Evolutionary conservation across 2,113 vertebrate species (phyloP), one percentile per base, ranked within the genome.

Genomic region (Polyodon spathula): DNA sequence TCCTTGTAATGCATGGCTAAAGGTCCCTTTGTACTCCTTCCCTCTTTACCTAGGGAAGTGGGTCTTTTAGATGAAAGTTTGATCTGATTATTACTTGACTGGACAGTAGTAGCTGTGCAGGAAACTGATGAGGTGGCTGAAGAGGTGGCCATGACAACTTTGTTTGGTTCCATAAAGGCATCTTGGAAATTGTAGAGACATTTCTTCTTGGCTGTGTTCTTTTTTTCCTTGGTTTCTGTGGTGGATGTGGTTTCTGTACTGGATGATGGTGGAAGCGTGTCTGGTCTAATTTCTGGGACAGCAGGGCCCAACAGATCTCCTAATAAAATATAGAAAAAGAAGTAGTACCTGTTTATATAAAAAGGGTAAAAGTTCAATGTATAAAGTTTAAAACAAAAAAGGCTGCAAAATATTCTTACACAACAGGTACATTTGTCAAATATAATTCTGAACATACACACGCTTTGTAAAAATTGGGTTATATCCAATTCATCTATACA

Each of bases 161-260:
- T 91, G 75, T 89, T 94, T 69, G 92, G 84, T 80, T 97, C 95
- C 90, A 94, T 87, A 80, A 97, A 96, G 84, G 93, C 92, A 81
- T 97, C 94, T 81, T 97, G 94, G 86, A 97, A 98, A 83, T 93
- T 97, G 76, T 97, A 97, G 56, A 97, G 85, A 87, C 94, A 97
- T 78, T 98, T 98, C 86, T 97, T 97, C 82, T 94, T 94, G 53
- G 88, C 86, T 56, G 86, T 70, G 14, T 75, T 90, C 82, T 94
- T 94, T 73, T 90, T 97, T 77, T 97, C 93, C 71, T 92, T 96
- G 71, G 84, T 82, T 46, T 95, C 92, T 10, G 77, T 67, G 15
- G 78, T 78, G 11, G 80, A 66, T 16, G 84, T 73, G 60, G 76
- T 71, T 65, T 91, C 85, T 6, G 71, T 84, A 70, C 84, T 86